Percentiles rank a stretch among this genome's conserved stretches.
Conservation (phyloP, 2,888 invertebrate genomes). For the Andrena hattorfiana region DNA sequence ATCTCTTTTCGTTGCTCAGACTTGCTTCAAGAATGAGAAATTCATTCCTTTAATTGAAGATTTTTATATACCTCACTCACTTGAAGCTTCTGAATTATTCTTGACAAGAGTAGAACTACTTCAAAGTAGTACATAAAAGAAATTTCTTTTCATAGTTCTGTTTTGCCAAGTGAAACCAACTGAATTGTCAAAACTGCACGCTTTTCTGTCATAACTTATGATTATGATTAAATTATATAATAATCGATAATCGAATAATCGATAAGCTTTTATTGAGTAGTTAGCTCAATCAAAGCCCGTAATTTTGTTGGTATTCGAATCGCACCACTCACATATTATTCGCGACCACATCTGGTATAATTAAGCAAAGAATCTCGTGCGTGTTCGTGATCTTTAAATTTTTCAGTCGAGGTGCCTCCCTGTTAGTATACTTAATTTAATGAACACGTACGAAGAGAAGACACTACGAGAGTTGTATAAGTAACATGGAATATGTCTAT, state of each 20-base stretch:
- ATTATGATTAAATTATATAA: background rate
- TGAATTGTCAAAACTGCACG: background rate
- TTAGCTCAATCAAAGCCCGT: too few species aligned
- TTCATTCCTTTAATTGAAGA: background rate
- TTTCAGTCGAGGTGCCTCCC: slow-evolving; percentile 12
- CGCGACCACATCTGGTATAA: background rate
- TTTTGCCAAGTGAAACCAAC: background rate
- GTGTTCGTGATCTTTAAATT: background rate
- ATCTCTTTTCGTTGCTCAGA: background rate
- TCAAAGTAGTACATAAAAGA: background rate
- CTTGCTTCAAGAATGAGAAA: background rate
- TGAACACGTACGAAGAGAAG: slow-evolving; percentile 33
- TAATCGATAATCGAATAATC: too few species aligned
- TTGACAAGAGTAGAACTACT: background rate
- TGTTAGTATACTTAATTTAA: slow-evolving; percentile 32
- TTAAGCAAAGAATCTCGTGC: background rate
- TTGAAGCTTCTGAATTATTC: background rate
- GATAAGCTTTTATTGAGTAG: too few species aligned
- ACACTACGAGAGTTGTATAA: slow-evolving; percentile 46
- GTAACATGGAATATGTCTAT: slow-evolving; percentile 35
- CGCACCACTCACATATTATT: background rate
- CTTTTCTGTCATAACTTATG: background rate
- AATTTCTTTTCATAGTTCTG: background rate
- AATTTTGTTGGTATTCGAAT: background rate
- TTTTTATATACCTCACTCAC: background rate